Percentiles rank a stretch among this genome's conserved stretches.
Conservation (phyloP, 2,888 invertebrate genomes). For the Cephonodes hylas region DNA sequence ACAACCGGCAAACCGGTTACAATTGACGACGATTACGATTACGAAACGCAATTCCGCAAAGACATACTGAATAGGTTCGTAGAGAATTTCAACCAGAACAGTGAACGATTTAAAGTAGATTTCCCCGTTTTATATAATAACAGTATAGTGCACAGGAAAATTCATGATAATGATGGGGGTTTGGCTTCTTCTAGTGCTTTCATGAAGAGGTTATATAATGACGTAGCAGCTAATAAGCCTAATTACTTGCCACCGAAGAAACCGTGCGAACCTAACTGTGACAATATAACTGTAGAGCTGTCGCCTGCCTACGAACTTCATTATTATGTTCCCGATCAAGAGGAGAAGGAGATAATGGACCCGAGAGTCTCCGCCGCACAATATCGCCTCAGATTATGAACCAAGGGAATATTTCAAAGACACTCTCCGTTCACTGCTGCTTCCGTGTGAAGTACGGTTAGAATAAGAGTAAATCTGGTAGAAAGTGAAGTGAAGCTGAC, state of each 20-base stretch:
- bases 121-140: constrained; percentile 67
- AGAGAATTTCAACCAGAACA: constrained; percentile 66
- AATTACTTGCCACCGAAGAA: constrained; percentile 21
- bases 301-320: constrained; percentile 71
- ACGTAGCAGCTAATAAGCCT: constrained; percentile 21
- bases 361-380: constrained; percentile 33
- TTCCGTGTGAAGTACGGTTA: constrained; percentile 7
- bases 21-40: constrained; percentile 51
- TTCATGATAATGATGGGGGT: constrained; percentile 36
- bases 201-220: constrained; percentile 48
- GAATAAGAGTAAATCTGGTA: background rate
- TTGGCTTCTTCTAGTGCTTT: constrained; percentile 59
- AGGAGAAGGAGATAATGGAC: constrained; percentile 48
- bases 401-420: constrained; percentile 6
- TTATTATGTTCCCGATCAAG: constrained; percentile 71
- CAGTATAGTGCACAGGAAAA: constrained; percentile 53
- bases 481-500: background rate
- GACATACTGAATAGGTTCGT: constrained; percentile 60
- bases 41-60: constrained; percentile 55
- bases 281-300: constrained; percentile 55
- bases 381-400: constrained; percentile 44
- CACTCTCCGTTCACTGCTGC: background rate
- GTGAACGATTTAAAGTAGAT: constrained; percentile 58
- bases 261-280: constrained; percentile 52
- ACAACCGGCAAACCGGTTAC: constrained; percentile 21